phyloP scores from a whole-genome alignment of 2,113 vertebrate species.

The Ophthalmolycus amberensis region DNA sequence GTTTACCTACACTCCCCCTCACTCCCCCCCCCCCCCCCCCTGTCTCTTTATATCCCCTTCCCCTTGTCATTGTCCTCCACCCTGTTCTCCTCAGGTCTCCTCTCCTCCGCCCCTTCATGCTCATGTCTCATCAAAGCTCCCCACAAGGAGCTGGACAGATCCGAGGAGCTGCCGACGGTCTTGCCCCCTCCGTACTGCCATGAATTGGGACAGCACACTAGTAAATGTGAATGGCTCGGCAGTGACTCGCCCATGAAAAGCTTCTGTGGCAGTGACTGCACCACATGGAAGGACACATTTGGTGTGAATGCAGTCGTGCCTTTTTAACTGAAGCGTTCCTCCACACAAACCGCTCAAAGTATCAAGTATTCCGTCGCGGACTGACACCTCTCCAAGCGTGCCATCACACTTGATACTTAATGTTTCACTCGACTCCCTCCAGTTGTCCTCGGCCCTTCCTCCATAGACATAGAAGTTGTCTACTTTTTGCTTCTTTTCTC shows the following conservation, averaged over 20 bases:
- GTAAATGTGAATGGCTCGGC: slow-evolving; percentile 23
- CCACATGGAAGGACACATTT: slow-evolving; percentile 29
- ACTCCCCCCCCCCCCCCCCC: not conserved
- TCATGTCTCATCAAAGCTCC: slow-evolving; percentile 56
- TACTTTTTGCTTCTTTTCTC: not conserved
- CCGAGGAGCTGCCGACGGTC: slow-evolving; percentile 14
- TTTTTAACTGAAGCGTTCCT: slow-evolving; percentile 22
- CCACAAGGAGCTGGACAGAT: slow-evolving; percentile 24
- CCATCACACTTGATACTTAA: not conserved
- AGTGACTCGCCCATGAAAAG: slow-evolving; percentile 4
- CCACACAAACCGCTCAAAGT: not conserved
- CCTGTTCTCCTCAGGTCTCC: slow-evolving; percentile 65
- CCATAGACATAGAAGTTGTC: not conserved
- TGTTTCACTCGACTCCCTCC: not conserved
- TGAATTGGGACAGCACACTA: slow-evolving; percentile 37
- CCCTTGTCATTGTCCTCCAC: slow-evolving; percentile 28
- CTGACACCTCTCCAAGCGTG: not conserved
- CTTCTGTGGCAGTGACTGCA: slow-evolving; percentile 1
- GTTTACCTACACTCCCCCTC: slow-evolving; percentile 11
- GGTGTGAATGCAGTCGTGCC: not conserved
- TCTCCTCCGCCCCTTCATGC: slow-evolving; percentile 59
- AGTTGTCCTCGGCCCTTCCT: not conserved
- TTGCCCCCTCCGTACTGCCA: slow-evolving; percentile 37
- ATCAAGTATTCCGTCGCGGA: not conserved
- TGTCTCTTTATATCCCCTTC: not conserved